A percentile compares a stretch with the other conserved stretches of the same genome.
These are phyloP conservation scores for Oncopodura yosiiana DNA, from an alignment of 1,140 invertebrate genomes.

Conservation along the genomic window DNA sequence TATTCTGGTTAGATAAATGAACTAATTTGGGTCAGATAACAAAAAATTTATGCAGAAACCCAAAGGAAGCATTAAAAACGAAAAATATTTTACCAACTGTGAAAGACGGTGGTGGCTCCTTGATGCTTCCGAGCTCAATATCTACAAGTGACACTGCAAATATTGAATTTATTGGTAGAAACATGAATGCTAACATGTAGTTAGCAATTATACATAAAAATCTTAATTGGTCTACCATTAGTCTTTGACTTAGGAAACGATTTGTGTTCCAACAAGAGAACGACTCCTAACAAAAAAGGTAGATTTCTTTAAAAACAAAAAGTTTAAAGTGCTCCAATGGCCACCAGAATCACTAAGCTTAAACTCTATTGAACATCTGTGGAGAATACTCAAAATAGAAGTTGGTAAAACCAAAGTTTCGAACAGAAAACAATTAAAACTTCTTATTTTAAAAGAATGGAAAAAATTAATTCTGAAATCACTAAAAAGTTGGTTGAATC, in stretches of 20 bases:
- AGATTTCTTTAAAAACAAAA: slow-evolving; percentile 35
- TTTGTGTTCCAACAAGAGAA: slow-evolving; percentile 38
- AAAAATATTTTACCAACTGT: slow-evolving; percentile 31
- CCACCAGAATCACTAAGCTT: slow-evolving; percentile 39
- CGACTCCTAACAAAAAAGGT: slow-evolving; percentile 38
- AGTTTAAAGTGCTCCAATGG: slow-evolving; percentile 34
- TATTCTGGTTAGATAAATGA: no score
- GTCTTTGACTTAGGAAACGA: slow-evolving; percentile 15
- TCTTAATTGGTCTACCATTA: slow-evolving; percentile 28
- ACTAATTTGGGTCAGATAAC: slow-evolving; percentile 19
- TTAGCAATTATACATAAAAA: slow-evolving; percentile 34
- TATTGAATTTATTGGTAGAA: slow-evolving; percentile 37
- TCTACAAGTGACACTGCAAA: slow-evolving; percentile 33
- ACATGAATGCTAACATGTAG: slow-evolving; percentile 37
- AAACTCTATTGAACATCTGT: slow-evolving; percentile 39
- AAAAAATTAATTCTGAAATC: slow-evolving; percentile 22
- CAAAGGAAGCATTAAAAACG: slow-evolving; percentile 11
- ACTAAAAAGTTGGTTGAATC: slow-evolving; percentile 30
- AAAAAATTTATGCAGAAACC: slow-evolving; percentile 32
- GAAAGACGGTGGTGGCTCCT: slow-evolving; percentile 37
- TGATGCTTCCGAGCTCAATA: slow-evolving; percentile 40
- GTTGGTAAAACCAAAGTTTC: no score
- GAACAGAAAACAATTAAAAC: no score
- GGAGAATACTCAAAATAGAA: no score
- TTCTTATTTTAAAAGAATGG: no score